These are phyloP conservation scores for Heterocephalus glaber DNA, from an alignment of 2,113 vertebrate species.

Conservation along the genomic window DNA sequence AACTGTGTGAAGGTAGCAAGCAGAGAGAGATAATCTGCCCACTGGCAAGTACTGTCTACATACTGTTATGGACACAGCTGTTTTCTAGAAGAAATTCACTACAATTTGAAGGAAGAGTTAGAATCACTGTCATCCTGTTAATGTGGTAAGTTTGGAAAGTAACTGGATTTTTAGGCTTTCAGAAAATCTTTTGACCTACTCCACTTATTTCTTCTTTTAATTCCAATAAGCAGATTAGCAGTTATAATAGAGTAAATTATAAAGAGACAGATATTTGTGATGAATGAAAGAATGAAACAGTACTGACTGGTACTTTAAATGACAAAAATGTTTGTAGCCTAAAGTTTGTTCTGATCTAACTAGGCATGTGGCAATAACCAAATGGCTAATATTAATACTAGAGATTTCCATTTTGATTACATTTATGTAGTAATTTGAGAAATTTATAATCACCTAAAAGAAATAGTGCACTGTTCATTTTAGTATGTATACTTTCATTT, in stretches of 20 bases:
- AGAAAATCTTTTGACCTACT: not conserved
- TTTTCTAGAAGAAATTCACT: not conserved
- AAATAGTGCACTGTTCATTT: not conserved
- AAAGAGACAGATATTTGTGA: not conserved
- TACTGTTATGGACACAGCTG: fast-evolving
- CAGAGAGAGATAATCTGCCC: fast-evolving
- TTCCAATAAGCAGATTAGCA: not conserved
- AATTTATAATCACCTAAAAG: not conserved
- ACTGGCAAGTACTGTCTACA: not conserved
- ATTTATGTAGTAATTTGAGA: constrained; percentile 10
- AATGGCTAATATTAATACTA: not conserved
- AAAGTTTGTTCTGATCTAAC: not conserved
- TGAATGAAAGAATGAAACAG: not conserved
- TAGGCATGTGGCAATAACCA: not conserved
- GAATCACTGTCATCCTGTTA: fast-evolving
- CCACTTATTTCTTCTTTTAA: not conserved
- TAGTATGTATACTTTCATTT: not conserved
- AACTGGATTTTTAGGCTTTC: not conserved
- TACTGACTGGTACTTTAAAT: not conserved
- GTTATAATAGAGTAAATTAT: not conserved
- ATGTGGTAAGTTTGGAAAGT: not conserved
- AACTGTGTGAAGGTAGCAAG: not conserved
- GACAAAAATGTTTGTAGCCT: not conserved
- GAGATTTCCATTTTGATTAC: not conserved
- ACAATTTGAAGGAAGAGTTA: not conserved